Conservation (phyloP, 1,140 invertebrate genomes). For the Palaemon carinicauda region DNA sequence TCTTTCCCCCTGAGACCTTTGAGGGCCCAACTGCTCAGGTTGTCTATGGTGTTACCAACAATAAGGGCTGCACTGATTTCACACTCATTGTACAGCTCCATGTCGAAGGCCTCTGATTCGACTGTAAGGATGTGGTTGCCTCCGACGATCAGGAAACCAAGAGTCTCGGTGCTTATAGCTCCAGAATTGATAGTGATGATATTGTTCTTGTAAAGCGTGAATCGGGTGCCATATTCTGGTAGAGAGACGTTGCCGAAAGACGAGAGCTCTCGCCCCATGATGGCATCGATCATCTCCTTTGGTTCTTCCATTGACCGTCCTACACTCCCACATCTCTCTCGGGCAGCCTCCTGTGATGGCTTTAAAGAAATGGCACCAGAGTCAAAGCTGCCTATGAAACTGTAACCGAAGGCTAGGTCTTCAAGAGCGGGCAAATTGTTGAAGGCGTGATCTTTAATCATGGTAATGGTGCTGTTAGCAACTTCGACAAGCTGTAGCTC, state of each 20-base stretch:
- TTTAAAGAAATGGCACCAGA: conserved; percentile 4
- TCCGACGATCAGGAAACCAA: conserved; percentile 39
- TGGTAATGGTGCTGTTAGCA: conserved; percentile 22
- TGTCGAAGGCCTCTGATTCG: neutral
- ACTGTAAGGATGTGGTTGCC: conserved; percentile 36
- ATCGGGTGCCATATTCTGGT: conserved; percentile 37
- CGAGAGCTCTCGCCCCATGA: conserved; percentile 21
- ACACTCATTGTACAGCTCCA: conserved; percentile 48
- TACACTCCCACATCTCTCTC: neutral
- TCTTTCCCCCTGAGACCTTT: neutral
- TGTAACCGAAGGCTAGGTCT: conserved; percentile 27
- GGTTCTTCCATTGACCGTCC: neutral
- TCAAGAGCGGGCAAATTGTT: conserved; percentile 2
- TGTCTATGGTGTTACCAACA: conserved; percentile 30
- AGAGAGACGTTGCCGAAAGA: conserved; percentile 31
- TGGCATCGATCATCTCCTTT: neutral
- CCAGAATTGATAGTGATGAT: conserved; percentile 11
- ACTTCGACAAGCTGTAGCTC: conserved; percentile 28
- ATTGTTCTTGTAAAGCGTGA: conserved; percentile 35
- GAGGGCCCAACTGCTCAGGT: conserved; percentile 2
- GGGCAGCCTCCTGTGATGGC: neutral
- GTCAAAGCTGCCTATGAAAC: neutral
- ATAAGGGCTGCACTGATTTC: conserved; percentile 52
- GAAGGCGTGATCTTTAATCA: conserved; percentile 23
- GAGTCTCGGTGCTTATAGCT: conserved; percentile 28